Percentiles rank a stretch among this genome's conserved stretches.
These are phyloP conservation scores for Drosophila melanocephala DNA, from an alignment of 2,888 invertebrate genomes.

Conservation along the genomic window DNA sequence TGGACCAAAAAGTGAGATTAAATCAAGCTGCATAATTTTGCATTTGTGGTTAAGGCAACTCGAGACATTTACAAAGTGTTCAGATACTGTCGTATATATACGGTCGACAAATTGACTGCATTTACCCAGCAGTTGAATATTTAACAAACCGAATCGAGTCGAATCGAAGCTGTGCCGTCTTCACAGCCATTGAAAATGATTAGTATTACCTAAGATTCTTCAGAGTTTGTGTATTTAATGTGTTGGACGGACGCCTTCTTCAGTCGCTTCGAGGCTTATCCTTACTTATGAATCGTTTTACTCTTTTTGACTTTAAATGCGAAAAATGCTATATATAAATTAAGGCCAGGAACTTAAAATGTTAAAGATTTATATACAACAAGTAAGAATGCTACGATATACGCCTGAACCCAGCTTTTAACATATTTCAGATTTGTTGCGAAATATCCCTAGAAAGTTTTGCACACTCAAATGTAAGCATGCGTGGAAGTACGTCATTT, in stretches of 20 bases:
- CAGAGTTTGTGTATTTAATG: background rate
- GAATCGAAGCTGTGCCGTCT: background rate
- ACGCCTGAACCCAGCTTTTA: background rate
- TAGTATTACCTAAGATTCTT: background rate
- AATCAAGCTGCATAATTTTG: slow-evolving; percentile 9
- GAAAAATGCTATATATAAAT: background rate
- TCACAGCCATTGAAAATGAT: background rate
- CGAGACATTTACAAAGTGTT: background rate
- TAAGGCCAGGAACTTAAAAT: background rate
- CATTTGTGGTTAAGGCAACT: background rate
- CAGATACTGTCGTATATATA: background rate
- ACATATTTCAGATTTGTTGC: background rate
- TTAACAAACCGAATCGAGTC: background rate
- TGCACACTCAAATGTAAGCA: background rate
- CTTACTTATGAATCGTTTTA: background rate
- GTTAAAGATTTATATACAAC: background rate
- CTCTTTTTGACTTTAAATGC: background rate
- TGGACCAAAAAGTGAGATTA: background rate
- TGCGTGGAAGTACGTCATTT: background rate
- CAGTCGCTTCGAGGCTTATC: background rate
- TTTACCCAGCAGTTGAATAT: background rate
- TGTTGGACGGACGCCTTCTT: background rate
- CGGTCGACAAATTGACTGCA: background rate
- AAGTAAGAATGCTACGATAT: background rate
- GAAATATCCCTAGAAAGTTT: background rate